Base-by-base conservation (phyloP, 2,797 vertebrate species). In the Ctenosaura bakeri region DNA sequence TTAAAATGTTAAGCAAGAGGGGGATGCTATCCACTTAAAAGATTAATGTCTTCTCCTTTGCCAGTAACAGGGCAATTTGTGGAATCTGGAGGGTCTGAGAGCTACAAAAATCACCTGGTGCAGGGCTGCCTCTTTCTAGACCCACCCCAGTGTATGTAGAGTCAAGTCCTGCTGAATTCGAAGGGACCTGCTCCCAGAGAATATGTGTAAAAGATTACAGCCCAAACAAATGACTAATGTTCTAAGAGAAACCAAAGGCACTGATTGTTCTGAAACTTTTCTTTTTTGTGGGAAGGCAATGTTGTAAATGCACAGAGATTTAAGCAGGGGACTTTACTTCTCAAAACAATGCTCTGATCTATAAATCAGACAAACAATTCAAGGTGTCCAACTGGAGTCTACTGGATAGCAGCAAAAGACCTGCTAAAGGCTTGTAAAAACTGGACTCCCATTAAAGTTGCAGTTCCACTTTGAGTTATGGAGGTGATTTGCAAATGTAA, bases 401-500 rank as follows among this genome's bases (percentile, higher is more conserved):
- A 66, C 91, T 91, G 62, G 20, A 91, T 54, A 83, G 4, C 64
- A 20, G 38, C 76, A 90, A 88, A 91, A 69, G 81, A 50, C 4
- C 10, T 91, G 13, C 87, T 90, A 69, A 95, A 94, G 81, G 35
- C 2, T 50, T n/a, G 92, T 29, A 85, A 29, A 18, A 83, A 1
- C 20, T 69, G 2, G 73, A 91, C 71, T 91, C 46, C 88, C 46
- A 81, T 50, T 0, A 91, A 94, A 90, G 13, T 6, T 32, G 26
- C 89, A 81, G 88, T 64, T 87, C 81, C 10, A 29, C 8, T 29
- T 73, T 8, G 38, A 64, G 54, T 10, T 20, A 24, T 83, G 56
- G 10, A 88, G 89, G 64, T 52, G 80, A 88, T 93, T 90, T 92
- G 83, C 59, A 93, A 91, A 74, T 62, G 13, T 54, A 79, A 83